Evolutionary conservation across 2,113 vertebrate species (phyloP).

Genomic region (Nematolebias whitei): DNA sequence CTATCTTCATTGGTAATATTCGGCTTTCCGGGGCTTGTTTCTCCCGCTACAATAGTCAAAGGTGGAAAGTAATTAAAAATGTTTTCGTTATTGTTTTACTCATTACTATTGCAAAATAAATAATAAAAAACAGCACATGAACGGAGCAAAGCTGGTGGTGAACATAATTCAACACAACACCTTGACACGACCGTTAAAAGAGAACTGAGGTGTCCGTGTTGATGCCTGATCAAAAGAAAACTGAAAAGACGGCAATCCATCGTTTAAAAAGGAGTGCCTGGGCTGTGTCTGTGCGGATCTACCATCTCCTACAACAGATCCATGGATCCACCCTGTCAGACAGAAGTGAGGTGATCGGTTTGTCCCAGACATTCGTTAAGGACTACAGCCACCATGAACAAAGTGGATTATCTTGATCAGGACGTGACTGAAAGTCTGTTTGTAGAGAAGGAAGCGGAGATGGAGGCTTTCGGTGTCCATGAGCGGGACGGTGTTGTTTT

Average conservation of each 20-base stretch:
- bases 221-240: slow-evolving; percentile 9
- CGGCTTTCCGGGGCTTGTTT: too few species aligned
- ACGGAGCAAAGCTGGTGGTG: too few species aligned
- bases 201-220: background rate
- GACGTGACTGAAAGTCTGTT: background rate
- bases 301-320: background rate
- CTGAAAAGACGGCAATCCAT: too few species aligned
- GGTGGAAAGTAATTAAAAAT: too few species aligned
- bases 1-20: too few species aligned
- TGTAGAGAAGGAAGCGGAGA: background rate
- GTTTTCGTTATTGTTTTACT: too few species aligned
- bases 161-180: too few species aligned
- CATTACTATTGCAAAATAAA: too few species aligned
- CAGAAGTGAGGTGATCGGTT: background rate
- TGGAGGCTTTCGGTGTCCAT: background rate
- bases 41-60: too few species aligned
- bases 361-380: background rate
- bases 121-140: too few species aligned
- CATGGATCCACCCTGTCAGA: background rate
- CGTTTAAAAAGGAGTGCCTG: background rate
- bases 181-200: background rate
- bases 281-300: background rate
- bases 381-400: background rate
- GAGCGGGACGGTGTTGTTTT: background rate
- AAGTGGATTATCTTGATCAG: background rate